Percentiles rank a stretch among this genome's conserved stretches.
These are phyloP conservation scores for Drosophila flavopinicola DNA, from an alignment of 2,888 invertebrate species.

Conservation along the genomic window DNA sequence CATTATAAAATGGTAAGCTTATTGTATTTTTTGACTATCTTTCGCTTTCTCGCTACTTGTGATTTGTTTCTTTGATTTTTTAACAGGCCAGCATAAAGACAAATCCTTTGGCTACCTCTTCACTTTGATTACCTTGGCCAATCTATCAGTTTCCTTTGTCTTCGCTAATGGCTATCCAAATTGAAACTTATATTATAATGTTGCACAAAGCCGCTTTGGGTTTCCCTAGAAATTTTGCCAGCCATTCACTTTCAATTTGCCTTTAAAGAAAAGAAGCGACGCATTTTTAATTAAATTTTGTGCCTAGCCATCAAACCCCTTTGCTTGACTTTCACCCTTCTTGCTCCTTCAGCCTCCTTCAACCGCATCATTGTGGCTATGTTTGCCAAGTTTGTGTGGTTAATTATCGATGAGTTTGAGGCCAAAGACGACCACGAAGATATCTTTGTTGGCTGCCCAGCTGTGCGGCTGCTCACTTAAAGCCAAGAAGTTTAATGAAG, in stretches of 20 bases:
- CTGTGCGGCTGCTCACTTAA: slow-evolving; percentile 37
- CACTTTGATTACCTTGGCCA: slow-evolving; percentile 24
- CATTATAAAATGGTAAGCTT: no score
- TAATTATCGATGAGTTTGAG: slow-evolving; percentile 72
- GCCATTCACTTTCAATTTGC: slow-evolving; percentile 42
- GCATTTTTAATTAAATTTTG: slow-evolving; percentile 74
- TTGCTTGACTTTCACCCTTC: slow-evolving; percentile 7
- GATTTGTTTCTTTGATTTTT: background rate
- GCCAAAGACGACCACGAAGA: slow-evolving; percentile 32
- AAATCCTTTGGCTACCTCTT: slow-evolving; percentile 5
- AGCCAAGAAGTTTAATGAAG: slow-evolving; percentile 76
- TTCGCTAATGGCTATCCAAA: slow-evolving; percentile 8
- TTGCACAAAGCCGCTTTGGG: slow-evolving; percentile 53
- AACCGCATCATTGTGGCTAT: slow-evolving; percentile 25
- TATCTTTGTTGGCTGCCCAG: slow-evolving; percentile 32
- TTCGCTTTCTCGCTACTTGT: no score
- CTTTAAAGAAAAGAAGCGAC: slow-evolving; percentile 46
- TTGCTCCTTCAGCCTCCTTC: no score
- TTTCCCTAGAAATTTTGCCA: slow-evolving; percentile 34
- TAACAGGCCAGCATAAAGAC: no score
- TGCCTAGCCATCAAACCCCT: slow-evolving; percentile 50
- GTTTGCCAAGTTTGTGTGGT: slow-evolving; percentile 73
- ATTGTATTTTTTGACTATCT: no score
- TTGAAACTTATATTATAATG: slow-evolving; percentile 29
- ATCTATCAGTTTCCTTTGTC: slow-evolving; percentile 27